A percentile compares a stretch with the other conserved stretches of the same genome.
Evolutionary conservation across 2,113 vertebrate species (phyloP).

Genomic region (Fulica atra): DNA sequence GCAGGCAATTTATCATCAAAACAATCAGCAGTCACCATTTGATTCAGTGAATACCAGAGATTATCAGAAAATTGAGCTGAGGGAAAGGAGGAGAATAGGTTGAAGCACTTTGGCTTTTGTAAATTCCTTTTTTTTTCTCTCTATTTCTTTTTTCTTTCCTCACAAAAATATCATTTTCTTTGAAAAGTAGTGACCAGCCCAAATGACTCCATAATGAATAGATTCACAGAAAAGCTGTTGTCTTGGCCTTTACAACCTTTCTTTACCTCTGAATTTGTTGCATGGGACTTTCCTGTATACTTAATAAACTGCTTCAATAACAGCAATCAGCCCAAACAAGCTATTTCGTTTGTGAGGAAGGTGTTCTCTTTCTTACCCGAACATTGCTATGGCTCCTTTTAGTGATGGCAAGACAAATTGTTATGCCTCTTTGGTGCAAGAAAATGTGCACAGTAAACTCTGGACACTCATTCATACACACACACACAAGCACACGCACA

Average conservation of each 20-base stretch:
- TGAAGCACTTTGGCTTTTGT: background rate
- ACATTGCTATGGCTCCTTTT: background rate
- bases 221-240: slow-evolving; percentile 21
- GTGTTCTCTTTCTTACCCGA: background rate
- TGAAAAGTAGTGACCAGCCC: background rate
- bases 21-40: slow-evolving; percentile 71
- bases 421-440: background rate
- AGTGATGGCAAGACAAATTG: background rate
- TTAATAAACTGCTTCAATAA: slow-evolving; percentile 46
- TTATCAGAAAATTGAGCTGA: slow-evolving; percentile 24
- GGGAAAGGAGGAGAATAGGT: background rate
- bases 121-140: background rate
- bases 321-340: slow-evolving; percentile 1
- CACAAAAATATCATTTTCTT: background rate
- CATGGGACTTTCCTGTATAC: background rate
- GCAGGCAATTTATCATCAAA: slow-evolving; percentile 77
- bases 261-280: background rate
- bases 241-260: slow-evolving; percentile 51
- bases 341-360: background rate
- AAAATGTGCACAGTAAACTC: background rate
- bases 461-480: background rate
- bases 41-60: slow-evolving; percentile 53
- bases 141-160: too few species aligned
- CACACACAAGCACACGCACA: too few species aligned
- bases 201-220: slow-evolving; percentile 55